A percentile compares a stretch with the other conserved stretches of the same genome.
phyloP scores from a whole-genome alignment of 1,140 invertebrate species.

The Cydia amplana region DNA sequence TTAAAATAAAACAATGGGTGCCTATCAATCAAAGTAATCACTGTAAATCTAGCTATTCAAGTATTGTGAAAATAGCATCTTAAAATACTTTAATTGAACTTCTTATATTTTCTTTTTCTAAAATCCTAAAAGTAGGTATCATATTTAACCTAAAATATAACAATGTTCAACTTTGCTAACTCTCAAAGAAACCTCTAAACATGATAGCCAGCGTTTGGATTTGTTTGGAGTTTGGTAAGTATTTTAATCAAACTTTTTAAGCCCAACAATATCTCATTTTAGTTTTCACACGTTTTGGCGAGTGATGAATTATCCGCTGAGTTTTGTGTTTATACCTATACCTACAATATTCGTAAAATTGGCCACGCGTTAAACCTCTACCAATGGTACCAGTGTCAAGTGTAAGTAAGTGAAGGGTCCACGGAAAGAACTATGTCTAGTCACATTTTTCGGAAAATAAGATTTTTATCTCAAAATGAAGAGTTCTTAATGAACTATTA shows the following conservation, averaged over 20 bases:
- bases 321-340: background rate
- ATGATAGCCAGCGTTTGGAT: background rate
- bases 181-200: slow-evolving; percentile 14
- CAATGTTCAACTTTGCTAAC: background rate
- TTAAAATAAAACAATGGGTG: too few relatives aligned
- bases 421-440: too few relatives aligned
- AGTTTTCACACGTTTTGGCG: slow-evolving; percentile 14
- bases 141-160: background rate
- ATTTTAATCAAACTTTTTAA: slow-evolving; percentile 32
- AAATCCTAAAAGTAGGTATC: background rate
- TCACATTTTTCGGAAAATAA: too few relatives aligned
- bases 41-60: too few relatives aligned
- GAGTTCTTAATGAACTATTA: too few relatives aligned
- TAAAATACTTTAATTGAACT: background rate
- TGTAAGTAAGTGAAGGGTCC: too few relatives aligned
- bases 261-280: slow-evolving; percentile 4
- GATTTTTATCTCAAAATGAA: too few relatives aligned
- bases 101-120: background rate
- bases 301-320: background rate
- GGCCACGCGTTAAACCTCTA: too few relatives aligned
- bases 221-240: slow-evolving; percentile 12
- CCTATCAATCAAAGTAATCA: too few relatives aligned
- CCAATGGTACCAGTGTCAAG: too few relatives aligned
- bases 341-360: background rate
- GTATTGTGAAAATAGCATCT: too few relatives aligned